Conservation (phyloP, 2,113 vertebrate genomes). For the Eudyptes chrysolophus region DNA sequence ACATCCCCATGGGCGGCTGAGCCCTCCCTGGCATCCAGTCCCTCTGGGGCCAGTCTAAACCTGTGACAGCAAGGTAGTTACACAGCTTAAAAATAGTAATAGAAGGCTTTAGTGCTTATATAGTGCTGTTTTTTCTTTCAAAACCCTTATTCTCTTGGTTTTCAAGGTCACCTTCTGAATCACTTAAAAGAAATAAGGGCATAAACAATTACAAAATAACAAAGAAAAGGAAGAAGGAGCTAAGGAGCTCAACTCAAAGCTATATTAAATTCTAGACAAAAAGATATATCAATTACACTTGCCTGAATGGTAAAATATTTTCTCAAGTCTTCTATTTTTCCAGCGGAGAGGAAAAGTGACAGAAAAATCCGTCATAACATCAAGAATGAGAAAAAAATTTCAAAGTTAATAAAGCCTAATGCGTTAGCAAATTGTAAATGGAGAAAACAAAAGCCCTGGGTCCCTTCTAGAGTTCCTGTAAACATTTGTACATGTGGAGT, state of each 20-base stretch:
- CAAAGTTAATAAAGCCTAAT: not conserved
- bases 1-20: accelerated
- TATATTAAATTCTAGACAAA: not conserved
- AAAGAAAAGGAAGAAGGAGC: not conserved
- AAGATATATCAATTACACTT: not conserved
- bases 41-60: accelerated
- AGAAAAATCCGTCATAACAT: not conserved
- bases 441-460: not conserved
- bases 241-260: not conserved
- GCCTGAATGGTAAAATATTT: not conserved
- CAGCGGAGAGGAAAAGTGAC: not conserved
- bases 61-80: not conserved
- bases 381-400: not conserved
- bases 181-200: not conserved
- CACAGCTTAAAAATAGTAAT: not conserved
- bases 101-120: not conserved
- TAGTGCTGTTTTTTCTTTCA: not conserved
- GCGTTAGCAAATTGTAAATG: not conserved
- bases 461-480: not conserved
- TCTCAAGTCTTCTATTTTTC: not conserved
- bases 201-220: not conserved
- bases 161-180: not conserved
- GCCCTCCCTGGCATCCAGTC: not conserved
- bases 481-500: not conserved
- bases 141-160: not conserved